Evolutionary conservation across 2,113 vertebrate species (phyloP).

Genomic region (Xyrauchen texanus): DNA sequence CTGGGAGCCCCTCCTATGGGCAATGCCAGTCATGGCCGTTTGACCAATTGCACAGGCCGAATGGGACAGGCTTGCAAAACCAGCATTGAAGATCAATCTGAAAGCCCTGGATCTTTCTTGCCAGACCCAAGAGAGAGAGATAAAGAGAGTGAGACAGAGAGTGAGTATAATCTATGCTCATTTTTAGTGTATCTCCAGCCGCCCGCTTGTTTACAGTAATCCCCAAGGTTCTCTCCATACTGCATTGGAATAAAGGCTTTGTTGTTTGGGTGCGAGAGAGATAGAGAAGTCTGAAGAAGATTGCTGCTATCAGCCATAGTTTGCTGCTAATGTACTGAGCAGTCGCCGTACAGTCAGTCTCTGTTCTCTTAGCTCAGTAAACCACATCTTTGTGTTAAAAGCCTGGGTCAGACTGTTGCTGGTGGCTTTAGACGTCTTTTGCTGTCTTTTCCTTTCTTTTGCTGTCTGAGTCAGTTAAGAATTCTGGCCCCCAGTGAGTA

Average conservation of each 20-base stretch:
- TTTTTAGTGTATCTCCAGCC: conserved; percentile 14
- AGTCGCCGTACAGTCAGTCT: neutral
- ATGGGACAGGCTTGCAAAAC: neutral
- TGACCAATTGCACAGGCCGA: neutral
- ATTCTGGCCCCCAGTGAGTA: neutral
- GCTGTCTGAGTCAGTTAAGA: conserved; percentile 10
- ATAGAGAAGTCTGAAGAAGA: conserved; percentile 17
- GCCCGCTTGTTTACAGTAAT: conserved; percentile 29
- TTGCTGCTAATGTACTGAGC: conserved; percentile 11
- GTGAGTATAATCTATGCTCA: neutral
- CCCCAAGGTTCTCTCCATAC: conserved; percentile 33
- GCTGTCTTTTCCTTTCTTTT: neutral
- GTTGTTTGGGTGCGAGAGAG: conserved; percentile 5
- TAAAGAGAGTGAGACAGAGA: neutral
- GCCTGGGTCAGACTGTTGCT: conserved; percentile 7
- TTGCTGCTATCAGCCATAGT: conserved; percentile 16
- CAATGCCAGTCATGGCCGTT: conserved; percentile 7
- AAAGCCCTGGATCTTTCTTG: conserved; percentile 16
- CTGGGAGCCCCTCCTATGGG: neutral
- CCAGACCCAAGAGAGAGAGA: neutral
- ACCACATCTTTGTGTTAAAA: neutral
- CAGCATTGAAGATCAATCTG: conserved; percentile 24
- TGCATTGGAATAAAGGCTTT: conserved; percentile 14
- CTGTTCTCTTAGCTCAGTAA: no score
- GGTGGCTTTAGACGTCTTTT: conserved; percentile 10